Evolutionary conservation across 1,140 invertebrate species (phyloP), one percentile per base, ranked within the genome.

Genomic region (Nymphalis io): DNA sequence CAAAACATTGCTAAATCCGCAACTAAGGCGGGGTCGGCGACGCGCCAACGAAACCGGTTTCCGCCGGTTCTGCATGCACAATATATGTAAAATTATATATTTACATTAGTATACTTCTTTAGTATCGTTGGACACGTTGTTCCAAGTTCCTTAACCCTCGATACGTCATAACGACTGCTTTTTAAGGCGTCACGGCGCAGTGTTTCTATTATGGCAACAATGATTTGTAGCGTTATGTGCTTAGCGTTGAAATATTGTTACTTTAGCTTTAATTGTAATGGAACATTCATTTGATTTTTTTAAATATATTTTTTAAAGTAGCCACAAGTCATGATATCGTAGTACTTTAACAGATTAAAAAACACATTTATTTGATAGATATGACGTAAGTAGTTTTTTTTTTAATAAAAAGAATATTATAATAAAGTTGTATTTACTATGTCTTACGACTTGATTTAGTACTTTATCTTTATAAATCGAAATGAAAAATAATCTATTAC

Each of bases 121-220:
- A 20, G 18, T 21, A 46, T 46, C 21, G 63, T 40, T 62, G 40
- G 15, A 39, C 51, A 23, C 12, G 46, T 33, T 46, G 58, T 58
- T 58, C 55, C 61, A 70, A 70, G 68, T 70, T 70, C 68, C 59
- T 70, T 70, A 70, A 70, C 68, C 68, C 62, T 44, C 18, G 15
- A 11, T 60, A 65, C 68, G 68, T 70, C 68, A 65, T 48, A 38
- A 11, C 15, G 20, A 38, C 16, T 53, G 33, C 46, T 62, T 48
- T 61, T 33, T 13, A 63, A 51, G 27, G 58, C 53, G 27, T 39
- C 23, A 55, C 20, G 21, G 11, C 21, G 40, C 46, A 18, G 38
- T 48, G 57, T 59, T 51, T 58, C 42, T 60, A 44, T 60, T 39
- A 67, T 39, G 42, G 27, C 21, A 16, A 40, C 44, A 20, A 27